These are phyloP conservation scores for Pelagia noctiluca DNA, from an alignment of 30 jellyfish, hydroid and myxozoan genomes.

Conservation along the genomic window DNA sequence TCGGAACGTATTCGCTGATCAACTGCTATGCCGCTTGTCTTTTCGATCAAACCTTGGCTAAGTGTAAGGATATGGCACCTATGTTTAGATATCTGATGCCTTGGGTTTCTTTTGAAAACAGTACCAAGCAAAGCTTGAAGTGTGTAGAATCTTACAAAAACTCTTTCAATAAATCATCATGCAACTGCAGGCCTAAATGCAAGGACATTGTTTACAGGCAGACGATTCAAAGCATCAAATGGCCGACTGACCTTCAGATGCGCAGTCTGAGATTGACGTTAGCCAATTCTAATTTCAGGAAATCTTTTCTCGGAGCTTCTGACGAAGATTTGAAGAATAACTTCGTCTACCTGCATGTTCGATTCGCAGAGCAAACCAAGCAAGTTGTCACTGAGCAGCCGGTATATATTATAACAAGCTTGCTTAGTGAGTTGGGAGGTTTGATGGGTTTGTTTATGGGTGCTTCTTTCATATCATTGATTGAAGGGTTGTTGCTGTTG, in stretches of 20 bases:
- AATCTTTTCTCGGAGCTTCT: not conserved
- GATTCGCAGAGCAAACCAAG: not conserved
- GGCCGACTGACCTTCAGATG: not conserved
- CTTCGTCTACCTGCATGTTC: not conserved
- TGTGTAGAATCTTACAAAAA: not conserved
- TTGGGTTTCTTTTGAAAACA: not conserved
- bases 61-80: not conserved
- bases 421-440: conserved; percentile 31
- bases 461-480: conserved; percentile 21
- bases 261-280: not conserved
- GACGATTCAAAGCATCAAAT: not conserved
- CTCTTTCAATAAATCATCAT: not conserved
- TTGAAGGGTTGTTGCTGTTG: not conserved
- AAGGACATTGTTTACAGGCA: not conserved
- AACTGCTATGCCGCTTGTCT: not conserved
- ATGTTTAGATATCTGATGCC: not conserved
- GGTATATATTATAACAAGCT: not conserved
- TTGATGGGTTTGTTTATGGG: conserved; percentile 41
- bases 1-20: not conserved
- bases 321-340: not conserved
- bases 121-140: not conserved
- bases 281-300: not conserved
- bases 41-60: not conserved
- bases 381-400: not conserved
- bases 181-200: not conserved